Evolutionary conservation across 2,888 invertebrate species (phyloP), one percentile per base, ranked within the genome.

Genomic region (Copidosoma aretas): DNA sequence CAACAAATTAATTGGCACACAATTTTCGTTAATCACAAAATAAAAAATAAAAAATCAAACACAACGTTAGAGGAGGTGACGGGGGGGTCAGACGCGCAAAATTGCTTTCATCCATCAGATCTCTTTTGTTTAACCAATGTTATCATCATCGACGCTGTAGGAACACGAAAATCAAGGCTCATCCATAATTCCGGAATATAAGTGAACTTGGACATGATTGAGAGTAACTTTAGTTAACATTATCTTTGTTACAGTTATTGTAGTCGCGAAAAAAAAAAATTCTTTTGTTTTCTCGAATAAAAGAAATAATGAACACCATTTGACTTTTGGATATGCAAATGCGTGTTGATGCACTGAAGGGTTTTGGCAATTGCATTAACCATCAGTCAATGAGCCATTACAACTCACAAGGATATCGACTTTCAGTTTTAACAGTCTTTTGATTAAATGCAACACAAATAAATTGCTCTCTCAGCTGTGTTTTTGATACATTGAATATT

Each of bases 131-230:
- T 60, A 68, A 66, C 60, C 63, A 39, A 67, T 53, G 54, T 67
- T n/a, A 61, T 64, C 64, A 70, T 67, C 62, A 59, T 62, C 53
- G 72, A 73, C 69, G 57, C 64, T 67, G 70, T 74, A 75, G 74
- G 75, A 75, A 75, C 75, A 75, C 68, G 72, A 72, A 72, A 73
- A 68, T 69, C 71, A 73, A 74, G 72, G 71, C 71, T 66, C 68
- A 70, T 72, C 73, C 73, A 66, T 51, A 67, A 73, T 72, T 75
- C 72, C 66, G 70, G 60, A 67, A 32, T 65, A 62, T 43, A 61
- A 58, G 52, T 70, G 71, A 71, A 71, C 64, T 67, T 64, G 71
- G 71, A 71, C 51, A 52, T 52, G 43, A 56, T 68, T 46, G 46
- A 65, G 68, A 71, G 71, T 71, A 71, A 71, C 71, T 71, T 71